A percentile compares a stretch with the other conserved stretches of the same genome.
phyloP scores from a whole-genome alignment of 2,797 vertebrate species.

The Pachyuromys duprasi region DNA sequence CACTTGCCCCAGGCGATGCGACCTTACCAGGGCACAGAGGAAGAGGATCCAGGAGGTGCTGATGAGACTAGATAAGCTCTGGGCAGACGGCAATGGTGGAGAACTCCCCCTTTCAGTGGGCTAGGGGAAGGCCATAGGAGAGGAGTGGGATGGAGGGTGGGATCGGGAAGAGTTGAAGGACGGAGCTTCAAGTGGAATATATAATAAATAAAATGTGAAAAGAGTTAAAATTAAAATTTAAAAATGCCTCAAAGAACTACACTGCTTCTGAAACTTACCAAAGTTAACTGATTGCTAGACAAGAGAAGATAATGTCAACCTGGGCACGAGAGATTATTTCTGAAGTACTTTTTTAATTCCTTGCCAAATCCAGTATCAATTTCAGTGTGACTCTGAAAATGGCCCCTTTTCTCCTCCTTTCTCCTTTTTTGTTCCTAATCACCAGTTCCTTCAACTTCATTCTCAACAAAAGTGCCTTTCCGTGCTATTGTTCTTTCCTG shows the following conservation, averaged over 20 bases:
- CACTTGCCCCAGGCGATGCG: too few species aligned
- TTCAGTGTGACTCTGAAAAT: conserved; percentile 47
- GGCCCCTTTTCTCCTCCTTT: neutral
- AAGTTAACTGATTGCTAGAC: conserved; percentile 13
- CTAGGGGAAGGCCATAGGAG: too few species aligned
- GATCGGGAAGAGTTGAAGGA: too few species aligned
- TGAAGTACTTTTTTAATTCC: conserved; percentile 34
- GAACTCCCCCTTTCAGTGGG: too few species aligned
- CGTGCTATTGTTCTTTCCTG: neutral
- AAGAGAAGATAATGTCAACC: conserved; percentile 11
- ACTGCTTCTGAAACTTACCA: conserved; percentile 4
- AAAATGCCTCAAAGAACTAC: neutral
- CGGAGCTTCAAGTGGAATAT: too few species aligned
- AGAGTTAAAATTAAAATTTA: too few species aligned
- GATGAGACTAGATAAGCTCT: too few species aligned
- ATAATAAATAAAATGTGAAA: too few species aligned
- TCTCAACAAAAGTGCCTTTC: neutral
- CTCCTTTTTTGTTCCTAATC: neutral
- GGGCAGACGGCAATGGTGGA: too few species aligned
- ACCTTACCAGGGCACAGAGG: too few species aligned
- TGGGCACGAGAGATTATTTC: conserved; percentile 38
- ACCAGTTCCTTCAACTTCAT: neutral
- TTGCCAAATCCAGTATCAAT: conserved; percentile 50
- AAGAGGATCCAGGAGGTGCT: too few species aligned
- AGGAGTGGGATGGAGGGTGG: too few species aligned